Percentiles rank a stretch among this genome's conserved stretches.
Conservation (phyloP, 37 sponge, comb jelly and placozoan species). For the Lycopodina hypogea region DNA sequence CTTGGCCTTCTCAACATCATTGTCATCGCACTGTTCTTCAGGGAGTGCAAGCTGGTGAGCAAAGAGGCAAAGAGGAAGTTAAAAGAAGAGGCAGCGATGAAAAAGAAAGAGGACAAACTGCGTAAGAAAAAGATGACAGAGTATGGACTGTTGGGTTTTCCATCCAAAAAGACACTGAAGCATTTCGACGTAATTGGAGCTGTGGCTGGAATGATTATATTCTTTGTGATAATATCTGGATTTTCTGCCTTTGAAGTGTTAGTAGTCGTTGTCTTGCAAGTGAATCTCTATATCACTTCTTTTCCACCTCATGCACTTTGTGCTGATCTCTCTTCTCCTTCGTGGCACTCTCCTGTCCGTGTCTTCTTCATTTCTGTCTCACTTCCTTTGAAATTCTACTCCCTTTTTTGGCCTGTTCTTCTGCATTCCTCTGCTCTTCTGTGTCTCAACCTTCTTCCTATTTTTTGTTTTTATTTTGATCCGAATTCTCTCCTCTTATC, state of each 20-base stretch:
- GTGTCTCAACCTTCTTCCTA: no score
- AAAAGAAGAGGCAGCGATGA: not conserved
- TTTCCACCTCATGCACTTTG: no score
- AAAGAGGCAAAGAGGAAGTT: not conserved
- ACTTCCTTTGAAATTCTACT: no score
- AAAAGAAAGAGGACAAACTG: not conserved
- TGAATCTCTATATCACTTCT: no score
- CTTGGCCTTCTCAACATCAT: slow-evolving; percentile 71
- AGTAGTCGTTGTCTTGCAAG: not conserved
- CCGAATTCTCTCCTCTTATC: not conserved
- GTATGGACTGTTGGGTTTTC: no score
- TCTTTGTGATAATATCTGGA: slow-evolving; percentile 68
- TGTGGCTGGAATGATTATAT: slow-evolving; percentile 40
- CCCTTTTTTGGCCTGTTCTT: no score
- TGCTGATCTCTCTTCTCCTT: no score
- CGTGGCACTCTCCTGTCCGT: no score
- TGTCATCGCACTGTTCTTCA: slow-evolving; percentile 62
- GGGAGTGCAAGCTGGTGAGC: slow-evolving; percentile 31
- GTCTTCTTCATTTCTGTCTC: no score
- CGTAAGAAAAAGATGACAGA: not conserved
- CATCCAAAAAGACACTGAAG: not conserved
- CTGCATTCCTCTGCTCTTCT: no score
- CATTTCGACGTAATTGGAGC: slow-evolving; percentile 42
- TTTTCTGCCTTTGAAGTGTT: slow-evolving; percentile 84
- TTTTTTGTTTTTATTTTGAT: not conserved